Percentiles rank a stretch among this genome's conserved stretches.
Evolutionary conservation across 1,140 invertebrate species (phyloP).

Genomic region (Psix sp.): DNA sequence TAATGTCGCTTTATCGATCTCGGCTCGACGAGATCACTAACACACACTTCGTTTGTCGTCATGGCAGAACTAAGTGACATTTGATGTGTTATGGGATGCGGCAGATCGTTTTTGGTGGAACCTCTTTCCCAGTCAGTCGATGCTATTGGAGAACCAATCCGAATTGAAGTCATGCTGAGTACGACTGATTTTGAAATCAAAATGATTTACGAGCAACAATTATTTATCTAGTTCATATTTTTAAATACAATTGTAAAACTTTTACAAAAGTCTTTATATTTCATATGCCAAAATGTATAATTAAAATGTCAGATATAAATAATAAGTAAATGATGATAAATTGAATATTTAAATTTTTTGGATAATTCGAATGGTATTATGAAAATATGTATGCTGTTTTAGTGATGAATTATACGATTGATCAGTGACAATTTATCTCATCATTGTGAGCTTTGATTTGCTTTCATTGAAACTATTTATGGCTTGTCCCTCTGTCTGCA

Average conservation of each 20-base stretch:
- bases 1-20: conserved; percentile 25
- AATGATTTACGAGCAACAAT: no score
- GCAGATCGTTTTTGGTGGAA: conserved; percentile 55
- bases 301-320: neutral
- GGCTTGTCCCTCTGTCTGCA: neutral
- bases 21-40: neutral
- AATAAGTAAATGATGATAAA: neutral
- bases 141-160: conserved; percentile 52
- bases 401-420: conserved; percentile 4
- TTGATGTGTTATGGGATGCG: conserved; percentile 69
- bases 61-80: neutral
- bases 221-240: no score
- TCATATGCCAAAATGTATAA: no score
- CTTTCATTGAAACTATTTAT: conserved; percentile 32
- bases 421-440: conserved; percentile 24
- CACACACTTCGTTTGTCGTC: neutral
- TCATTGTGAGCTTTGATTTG: conserved; percentile 27
- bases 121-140: conserved; percentile 24
- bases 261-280: no score
- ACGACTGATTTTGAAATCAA: conserved; percentile 29
- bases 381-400: neutral
- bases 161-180: conserved; percentile 67
- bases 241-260: no score
- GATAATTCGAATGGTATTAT: neutral
- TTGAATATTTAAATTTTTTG: neutral